phyloP scores from a whole-genome alignment of 2,113 vertebrate species.

The Pogonocichla stellata region DNA sequence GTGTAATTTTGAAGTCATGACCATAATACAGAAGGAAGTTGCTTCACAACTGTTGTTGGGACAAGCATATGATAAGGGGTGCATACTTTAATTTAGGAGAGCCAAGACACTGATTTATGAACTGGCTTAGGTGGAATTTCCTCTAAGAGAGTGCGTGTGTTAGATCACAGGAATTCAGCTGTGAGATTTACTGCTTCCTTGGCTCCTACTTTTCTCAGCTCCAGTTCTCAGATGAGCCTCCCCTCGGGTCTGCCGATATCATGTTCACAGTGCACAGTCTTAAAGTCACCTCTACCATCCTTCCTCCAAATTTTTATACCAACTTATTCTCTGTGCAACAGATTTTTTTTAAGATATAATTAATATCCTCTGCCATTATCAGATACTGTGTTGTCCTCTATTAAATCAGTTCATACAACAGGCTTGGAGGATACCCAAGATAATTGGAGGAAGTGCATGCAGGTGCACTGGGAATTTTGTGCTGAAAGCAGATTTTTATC shows the following conservation, averaged over 20 bases:
- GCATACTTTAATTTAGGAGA: not conserved
- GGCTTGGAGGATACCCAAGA: not conserved
- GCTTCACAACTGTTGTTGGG: not conserved
- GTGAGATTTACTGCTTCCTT: not conserved
- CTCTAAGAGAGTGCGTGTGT: not conserved
- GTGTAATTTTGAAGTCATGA: conserved; percentile 2
- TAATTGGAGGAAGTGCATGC: not conserved
- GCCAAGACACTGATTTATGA: not conserved
- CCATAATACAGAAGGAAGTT: not conserved
- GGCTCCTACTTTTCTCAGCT: not conserved
- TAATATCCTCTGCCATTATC: not conserved
- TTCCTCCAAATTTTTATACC: not conserved
- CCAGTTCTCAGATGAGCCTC: not conserved
- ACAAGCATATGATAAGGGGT: not conserved
- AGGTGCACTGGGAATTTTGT: not conserved
- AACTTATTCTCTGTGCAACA: not conserved
- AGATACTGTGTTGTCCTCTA: not conserved
- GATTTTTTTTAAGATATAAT: not conserved
- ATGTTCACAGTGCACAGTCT: not conserved
- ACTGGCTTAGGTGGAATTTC: not conserved
- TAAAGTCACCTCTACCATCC: not conserved
- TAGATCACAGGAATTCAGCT: not conserved
- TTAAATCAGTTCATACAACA: not conserved
- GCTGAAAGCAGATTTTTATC: not conserved
- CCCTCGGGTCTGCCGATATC: not conserved